These are phyloP conservation scores for Nymphalis polychloros DNA, from an alignment of 2,888 invertebrate species.

Conservation along the genomic window DNA sequence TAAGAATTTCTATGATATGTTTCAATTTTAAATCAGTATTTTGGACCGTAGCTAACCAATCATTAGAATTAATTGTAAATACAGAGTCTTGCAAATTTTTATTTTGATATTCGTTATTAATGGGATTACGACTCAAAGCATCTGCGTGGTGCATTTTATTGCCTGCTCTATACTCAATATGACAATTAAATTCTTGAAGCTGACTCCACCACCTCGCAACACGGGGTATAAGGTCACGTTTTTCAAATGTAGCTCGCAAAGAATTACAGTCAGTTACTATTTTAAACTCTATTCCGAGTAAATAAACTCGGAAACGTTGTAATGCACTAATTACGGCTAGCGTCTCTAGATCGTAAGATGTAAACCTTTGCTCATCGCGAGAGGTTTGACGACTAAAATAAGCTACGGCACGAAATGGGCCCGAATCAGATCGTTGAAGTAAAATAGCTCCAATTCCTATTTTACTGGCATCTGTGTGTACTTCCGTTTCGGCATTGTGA, in stretches of 20 bases:
- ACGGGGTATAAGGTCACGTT: slow-evolving; percentile 39
- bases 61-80: background rate
- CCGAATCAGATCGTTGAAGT: slow-evolving; percentile 37
- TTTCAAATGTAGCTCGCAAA: slow-evolving; percentile 33
- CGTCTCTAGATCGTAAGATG: slow-evolving; percentile 42
- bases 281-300: slow-evolving; percentile 41
- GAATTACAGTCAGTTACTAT: slow-evolving; percentile 43
- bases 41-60: slow-evolving; percentile 2
- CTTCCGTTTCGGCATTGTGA: slow-evolving; percentile 36
- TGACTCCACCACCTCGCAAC: slow-evolving; percentile 38
- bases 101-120: background rate
- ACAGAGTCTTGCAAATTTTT: background rate
- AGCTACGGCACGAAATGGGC: slow-evolving; percentile 31
- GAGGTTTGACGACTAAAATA: slow-evolving; percentile 43
- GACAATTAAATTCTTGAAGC: slow-evolving; percentile 30
- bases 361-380: slow-evolving; percentile 37
- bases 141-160: slow-evolving; percentile 47
- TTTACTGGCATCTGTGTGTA: slow-evolving; percentile 52
- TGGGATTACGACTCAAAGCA: slow-evolving; percentile 42
- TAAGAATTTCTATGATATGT: background rate
- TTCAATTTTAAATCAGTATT: slow-evolving; percentile 5
- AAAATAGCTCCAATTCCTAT: slow-evolving; percentile 47
- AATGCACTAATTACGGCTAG: slow-evolving; percentile 40
- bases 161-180: slow-evolving; percentile 40
- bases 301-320: slow-evolving; percentile 38